Conservation (phyloP, 2,113 vertebrate species). For the Periophthalmus modestus region DNA sequence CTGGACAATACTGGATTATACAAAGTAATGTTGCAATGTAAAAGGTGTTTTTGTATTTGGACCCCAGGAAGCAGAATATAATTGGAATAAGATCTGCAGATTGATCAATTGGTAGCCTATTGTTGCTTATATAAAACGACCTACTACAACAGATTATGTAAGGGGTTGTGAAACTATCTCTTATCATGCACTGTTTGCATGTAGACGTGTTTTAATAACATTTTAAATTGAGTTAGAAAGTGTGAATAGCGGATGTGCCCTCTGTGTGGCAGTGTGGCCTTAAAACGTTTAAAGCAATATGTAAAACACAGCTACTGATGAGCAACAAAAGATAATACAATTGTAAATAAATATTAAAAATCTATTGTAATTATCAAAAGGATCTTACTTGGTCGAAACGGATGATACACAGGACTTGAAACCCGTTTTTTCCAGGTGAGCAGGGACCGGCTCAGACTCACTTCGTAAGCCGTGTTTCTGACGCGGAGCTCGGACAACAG, state of each 20-base stretch:
- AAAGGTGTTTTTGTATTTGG: neutral
- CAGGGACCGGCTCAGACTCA: slow-evolving; percentile 57
- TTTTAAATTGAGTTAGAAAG: neutral
- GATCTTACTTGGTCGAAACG: slow-evolving; percentile 69
- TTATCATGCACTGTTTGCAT: neutral
- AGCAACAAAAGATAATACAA: neutral
- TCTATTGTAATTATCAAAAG: neutral
- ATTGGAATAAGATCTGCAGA: neutral
- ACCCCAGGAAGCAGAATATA: neutral
- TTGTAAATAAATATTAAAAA: neutral
- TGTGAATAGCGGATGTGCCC: neutral
- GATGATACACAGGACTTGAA: slow-evolving; percentile 61
- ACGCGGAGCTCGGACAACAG: slow-evolving; percentile 64
- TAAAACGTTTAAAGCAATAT: neutral
- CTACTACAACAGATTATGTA: neutral
- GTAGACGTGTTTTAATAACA: neutral
- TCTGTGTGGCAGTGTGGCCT: neutral
- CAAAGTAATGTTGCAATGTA: too few species aligned
- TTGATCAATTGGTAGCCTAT: neutral
- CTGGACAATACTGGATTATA: too few species aligned
- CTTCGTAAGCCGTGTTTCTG: slow-evolving; percentile 58
- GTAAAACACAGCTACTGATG: neutral
- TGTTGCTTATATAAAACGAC: neutral
- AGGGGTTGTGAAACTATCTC: neutral
- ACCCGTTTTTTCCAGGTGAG: slow-evolving; percentile 63